These are phyloP conservation scores for Atta texana DNA, from an alignment of 1,140 invertebrate species.

Conservation along the genomic window DNA sequence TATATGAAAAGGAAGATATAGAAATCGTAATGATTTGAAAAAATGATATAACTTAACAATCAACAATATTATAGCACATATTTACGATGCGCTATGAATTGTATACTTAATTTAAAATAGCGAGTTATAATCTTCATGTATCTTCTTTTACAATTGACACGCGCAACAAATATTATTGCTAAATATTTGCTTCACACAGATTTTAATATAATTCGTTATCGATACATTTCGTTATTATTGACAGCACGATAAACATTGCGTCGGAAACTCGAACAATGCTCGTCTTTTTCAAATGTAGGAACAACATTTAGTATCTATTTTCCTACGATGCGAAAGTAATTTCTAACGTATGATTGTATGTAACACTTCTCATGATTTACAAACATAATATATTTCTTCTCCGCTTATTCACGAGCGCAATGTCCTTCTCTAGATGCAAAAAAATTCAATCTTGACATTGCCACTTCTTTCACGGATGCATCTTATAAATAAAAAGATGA, in stretches of 20 bases:
- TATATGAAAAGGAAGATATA: slow-evolving; percentile 8
- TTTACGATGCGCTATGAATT: not conserved
- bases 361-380: slow-evolving; percentile 15
- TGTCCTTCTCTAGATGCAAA: not conserved
- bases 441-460: not conserved
- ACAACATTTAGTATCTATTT: slow-evolving; percentile 18
- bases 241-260: not conserved
- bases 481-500: slow-evolving; percentile 1
- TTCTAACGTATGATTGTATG: not conserved
- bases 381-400: slow-evolving; percentile 16
- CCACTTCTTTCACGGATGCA: not conserved
- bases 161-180: slow-evolving; percentile 43
- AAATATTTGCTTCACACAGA: slow-evolving; percentile 24
- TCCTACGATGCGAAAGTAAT: not conserved
- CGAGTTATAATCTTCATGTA: slow-evolving; percentile 10
- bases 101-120: not conserved
- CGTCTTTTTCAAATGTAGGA: slow-evolving; percentile 25
- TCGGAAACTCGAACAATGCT: slow-evolving; percentile 11
- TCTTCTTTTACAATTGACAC: not conserved
- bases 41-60: slow-evolving; percentile 1
- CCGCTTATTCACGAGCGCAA: slow-evolving; percentile 16
- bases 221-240: not conserved
- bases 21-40: slow-evolving; percentile 7
- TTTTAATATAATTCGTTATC: slow-evolving; percentile 4
- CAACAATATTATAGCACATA: not conserved